Percentiles rank a stretch among this genome's conserved stretches.
Conservation (phyloP, 2,888 invertebrate genomes). For the Eueremaeus valkanovi region DNA sequence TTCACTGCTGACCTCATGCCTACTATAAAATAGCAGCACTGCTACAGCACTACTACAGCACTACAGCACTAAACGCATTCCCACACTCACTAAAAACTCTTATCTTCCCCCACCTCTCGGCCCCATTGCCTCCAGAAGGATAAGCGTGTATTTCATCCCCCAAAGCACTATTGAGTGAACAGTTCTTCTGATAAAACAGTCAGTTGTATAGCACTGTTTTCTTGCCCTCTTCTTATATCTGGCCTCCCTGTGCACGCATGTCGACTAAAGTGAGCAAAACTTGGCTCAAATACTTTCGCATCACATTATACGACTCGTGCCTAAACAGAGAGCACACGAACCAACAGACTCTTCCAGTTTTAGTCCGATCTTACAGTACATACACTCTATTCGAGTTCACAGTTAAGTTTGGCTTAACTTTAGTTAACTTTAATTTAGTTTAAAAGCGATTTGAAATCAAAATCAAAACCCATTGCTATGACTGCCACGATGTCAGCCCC, state of each 20-base stretch:
- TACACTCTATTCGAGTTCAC: neutral
- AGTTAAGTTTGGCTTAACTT: neutral
- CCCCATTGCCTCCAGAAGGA: neutral
- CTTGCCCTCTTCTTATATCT: neutral
- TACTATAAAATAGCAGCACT: neutral
- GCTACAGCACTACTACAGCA: no score
- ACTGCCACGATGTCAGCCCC: constrained; percentile 34
- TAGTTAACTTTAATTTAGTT: neutral
- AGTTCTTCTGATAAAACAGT: constrained; percentile 12
- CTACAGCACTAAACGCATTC: constrained; percentile 20
- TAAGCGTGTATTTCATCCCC: constrained; percentile 27
- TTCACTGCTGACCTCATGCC: constrained; percentile 35
- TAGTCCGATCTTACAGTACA: neutral
- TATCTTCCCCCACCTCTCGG: constrained; percentile 1
- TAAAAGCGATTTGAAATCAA: neutral
- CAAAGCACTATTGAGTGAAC: neutral
- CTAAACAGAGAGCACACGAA: neutral
- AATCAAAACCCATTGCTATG: neutral
- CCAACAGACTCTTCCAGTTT: no score
- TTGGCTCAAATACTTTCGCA: constrained; percentile 3
- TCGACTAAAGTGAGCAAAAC: constrained; percentile 29
- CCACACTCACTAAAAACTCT: constrained; percentile 6
- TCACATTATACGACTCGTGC: constrained; percentile 6
- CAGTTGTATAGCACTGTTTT: constrained; percentile 8
- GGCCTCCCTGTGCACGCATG: constrained; percentile 17